Evolutionary conservation across 2,113 vertebrate species (phyloP), one percentile per base, ranked within the genome.

Genomic region (Nycticryphes semicollaris): DNA sequence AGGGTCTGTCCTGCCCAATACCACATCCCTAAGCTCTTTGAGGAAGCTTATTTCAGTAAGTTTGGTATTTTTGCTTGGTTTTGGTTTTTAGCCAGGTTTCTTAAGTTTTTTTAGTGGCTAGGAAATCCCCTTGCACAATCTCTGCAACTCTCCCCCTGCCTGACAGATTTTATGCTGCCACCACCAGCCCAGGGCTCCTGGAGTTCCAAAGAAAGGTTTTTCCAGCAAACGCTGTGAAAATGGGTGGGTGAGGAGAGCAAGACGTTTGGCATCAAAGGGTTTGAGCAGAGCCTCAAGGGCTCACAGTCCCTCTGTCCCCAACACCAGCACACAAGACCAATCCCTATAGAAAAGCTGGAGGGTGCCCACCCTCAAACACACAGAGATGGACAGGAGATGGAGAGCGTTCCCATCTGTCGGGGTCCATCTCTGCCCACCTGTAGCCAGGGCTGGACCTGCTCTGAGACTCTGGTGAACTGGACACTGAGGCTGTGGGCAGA

Each of bases 41-140:
- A 69, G 75, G 92, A 93, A 92, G 87, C 12, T 74, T 74, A 23
- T 83, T 93, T 85, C 63, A 83, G 90, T 25, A 69, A 57, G 31
- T 8, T 30, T 30, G 28, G 7, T 11, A 22, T 23, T 53, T 48
- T 47, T 70, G 0, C 28, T 72, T 3, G 54, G 48, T 47, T 87
- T 92, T 81, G 5, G 43, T 78, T 66, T 77, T 91, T 77, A 87
- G 80, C 12, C 47, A 78, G 60, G 18, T 87, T 93, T 87, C 60
- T 57, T 31, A 73, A 84, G 22, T 90, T 93, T 89, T 59, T 56
- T 30, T 67, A 87, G 37, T 14, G 18, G 23, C 33, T 75, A 67
- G 47, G 53, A 95, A 94, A 82, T 78, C 66, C 73, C 84, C 77
- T 87, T 74, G 27, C 1, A 9, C 64, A 84, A 62, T 48, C 10